phyloP scores from a whole-genome alignment of 2,797 vertebrate genomes.

The Hybognathus amarus region DNA sequence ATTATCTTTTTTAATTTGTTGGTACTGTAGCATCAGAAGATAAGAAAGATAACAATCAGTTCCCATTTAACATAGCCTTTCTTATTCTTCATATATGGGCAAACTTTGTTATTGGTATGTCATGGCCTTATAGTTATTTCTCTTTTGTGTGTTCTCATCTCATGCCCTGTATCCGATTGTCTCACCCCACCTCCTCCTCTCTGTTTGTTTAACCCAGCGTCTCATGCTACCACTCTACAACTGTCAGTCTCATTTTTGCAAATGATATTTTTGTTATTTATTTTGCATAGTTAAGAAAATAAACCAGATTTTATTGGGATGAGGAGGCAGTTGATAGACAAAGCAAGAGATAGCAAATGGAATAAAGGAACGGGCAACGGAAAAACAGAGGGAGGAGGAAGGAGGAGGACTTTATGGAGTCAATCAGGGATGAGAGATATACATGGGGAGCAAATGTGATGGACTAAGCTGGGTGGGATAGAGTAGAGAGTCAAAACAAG shows the following conservation, averaged over 20 bases:
- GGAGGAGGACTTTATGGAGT: not conserved
- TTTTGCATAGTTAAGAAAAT: slow-evolving; percentile 73
- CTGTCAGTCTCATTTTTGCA: slow-evolving; percentile 60
- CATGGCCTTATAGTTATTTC: not conserved
- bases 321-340: slow-evolving; percentile 45
- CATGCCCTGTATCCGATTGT: slow-evolving; percentile 22
- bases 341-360: slow-evolving; percentile 18
- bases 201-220: slow-evolving; percentile 65
- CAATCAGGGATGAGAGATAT: slow-evolving; percentile 62
- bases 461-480: slow-evolving; percentile 63
- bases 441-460: slow-evolving; percentile 68
- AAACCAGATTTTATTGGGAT: slow-evolving; percentile 70
- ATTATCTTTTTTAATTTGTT: not conserved
- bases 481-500: slow-evolving; percentile 66
- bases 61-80: not conserved
- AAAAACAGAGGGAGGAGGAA: slow-evolving; percentile 35
- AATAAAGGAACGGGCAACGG: slow-evolving; percentile 55
- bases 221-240: slow-evolving; percentile 66
- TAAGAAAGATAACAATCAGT: not conserved
- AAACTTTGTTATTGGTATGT: slow-evolving; percentile 2
- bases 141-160: slow-evolving; percentile 44
- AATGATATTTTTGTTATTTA: slow-evolving; percentile 66
- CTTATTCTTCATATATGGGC: slow-evolving; percentile 23
- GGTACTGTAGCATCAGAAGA: not conserved
- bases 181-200: slow-evolving; percentile 47